phyloP scores from a whole-genome alignment of 2,113 vertebrate species.

The Dicrurus megarhynchus region DNA sequence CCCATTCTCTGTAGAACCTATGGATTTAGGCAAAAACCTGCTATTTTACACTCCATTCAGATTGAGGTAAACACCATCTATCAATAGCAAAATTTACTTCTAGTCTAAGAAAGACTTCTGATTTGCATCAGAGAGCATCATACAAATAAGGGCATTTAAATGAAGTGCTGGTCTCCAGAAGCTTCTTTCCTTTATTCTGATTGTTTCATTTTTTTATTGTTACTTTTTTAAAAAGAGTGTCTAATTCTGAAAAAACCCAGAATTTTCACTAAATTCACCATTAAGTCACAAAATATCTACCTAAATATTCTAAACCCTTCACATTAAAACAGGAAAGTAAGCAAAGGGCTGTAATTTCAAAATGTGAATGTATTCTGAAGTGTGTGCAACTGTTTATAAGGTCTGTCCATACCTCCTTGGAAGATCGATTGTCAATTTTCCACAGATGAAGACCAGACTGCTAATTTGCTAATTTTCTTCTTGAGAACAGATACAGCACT shows the following conservation, averaged over 20 bases:
- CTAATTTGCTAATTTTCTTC: neutral
- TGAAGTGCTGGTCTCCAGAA: neutral
- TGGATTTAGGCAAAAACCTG: neutral
- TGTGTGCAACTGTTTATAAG: neutral
- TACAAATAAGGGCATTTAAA: neutral
- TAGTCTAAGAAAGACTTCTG: neutral
- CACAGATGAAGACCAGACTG: neutral
- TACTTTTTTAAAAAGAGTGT: neutral
- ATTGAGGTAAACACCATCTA: neutral
- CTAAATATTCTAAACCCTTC: neutral
- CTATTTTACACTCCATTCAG: neutral
- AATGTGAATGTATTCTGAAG: neutral
- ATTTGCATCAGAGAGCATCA: neutral
- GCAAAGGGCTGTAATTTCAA: neutral
- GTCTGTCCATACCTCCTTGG: neutral
- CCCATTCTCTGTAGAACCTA: neutral
- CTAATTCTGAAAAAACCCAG: neutral
- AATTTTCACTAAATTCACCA: neutral
- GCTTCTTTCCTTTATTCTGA: neutral
- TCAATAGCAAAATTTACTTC: neutral
- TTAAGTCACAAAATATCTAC: neutral
- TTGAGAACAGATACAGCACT: neutral
- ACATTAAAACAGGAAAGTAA: neutral
- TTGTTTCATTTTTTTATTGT: neutral
- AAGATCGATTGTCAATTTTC: neutral